Evolutionary conservation across 1,140 invertebrate genomes (phyloP).

Genomic region (Spodoptera frugiperda): DNA sequence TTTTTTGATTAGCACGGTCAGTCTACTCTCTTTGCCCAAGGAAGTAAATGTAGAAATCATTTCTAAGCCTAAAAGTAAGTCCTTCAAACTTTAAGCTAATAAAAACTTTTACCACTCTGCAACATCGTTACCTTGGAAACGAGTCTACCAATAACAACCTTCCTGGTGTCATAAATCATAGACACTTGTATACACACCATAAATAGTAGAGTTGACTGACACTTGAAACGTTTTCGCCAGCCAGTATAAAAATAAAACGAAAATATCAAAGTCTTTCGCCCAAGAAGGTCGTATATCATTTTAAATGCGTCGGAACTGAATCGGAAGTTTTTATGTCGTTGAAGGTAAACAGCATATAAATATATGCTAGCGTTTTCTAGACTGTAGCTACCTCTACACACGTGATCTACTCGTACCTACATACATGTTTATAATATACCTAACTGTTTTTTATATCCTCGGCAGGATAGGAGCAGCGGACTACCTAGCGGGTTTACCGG

Average conservation of each 20-base stretch:
- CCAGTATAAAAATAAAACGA: conserved; percentile 1
- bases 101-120: too few relatives aligned
- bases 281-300: conserved; percentile 15
- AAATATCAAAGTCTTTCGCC: neutral
- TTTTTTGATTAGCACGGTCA: too few relatives aligned
- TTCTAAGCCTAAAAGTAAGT: too few relatives aligned
- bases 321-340: conserved; percentile 26
- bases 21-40: too few relatives aligned
- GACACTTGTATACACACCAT: conserved; percentile 10
- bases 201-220: conserved; percentile 10
- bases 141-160: neutral
- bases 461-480: too few relatives aligned
- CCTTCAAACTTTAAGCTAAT: too few relatives aligned
- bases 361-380: too few relatives aligned
- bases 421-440: neutral
- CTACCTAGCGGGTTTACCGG: too few relatives aligned
- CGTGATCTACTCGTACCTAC: neutral
- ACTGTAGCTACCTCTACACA: neutral
- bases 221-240: conserved; percentile 8
- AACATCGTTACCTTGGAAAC: too few relatives aligned
- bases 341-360: conserved; percentile 10
- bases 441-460: too few relatives aligned
- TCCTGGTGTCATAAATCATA: conserved; percentile 11
- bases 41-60: too few relatives aligned
- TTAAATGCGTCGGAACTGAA: conserved; percentile 21